Percentiles rank a stretch among this genome's conserved stretches.
phyloP scores from a whole-genome alignment of 1,140 invertebrate species.

The Lasaia peninsularis region DNA sequence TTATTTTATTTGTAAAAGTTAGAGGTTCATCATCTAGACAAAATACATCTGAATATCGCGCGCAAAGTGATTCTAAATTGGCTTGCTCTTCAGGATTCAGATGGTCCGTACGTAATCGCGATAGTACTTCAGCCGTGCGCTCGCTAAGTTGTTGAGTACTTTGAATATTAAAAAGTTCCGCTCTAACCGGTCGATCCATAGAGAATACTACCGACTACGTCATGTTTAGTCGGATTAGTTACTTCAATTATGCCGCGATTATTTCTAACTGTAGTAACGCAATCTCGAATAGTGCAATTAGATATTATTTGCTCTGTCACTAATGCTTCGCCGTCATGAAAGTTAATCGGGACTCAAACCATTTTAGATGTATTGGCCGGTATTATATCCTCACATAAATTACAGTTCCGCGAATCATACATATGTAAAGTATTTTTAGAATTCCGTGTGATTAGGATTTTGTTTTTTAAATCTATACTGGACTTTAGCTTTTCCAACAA shows the following conservation, averaged over 20 bases:
- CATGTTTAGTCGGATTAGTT: slow-evolving; percentile 17
- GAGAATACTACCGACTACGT: slow-evolving; percentile 24
- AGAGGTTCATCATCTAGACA: slow-evolving; percentile 23
- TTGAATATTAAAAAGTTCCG: slow-evolving; percentile 19
- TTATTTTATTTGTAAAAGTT: too few relatives aligned
- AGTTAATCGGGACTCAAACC: slow-evolving; percentile 20
- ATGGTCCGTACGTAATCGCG: slow-evolving; percentile 20
- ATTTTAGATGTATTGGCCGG: slow-evolving; percentile 17
- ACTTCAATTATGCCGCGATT: slow-evolving; percentile 15
- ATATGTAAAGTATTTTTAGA: background rate
- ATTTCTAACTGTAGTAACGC: slow-evolving; percentile 16
- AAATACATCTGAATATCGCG: slow-evolving; percentile 20
- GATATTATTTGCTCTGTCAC: slow-evolving; percentile 22
- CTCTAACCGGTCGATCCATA: slow-evolving; percentile 8
- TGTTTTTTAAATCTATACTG: slow-evolving; percentile 27
- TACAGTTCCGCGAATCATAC: background rate
- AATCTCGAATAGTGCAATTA: slow-evolving; percentile 26
- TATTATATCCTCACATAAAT: background rate
- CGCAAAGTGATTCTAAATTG: slow-evolving; percentile 12
- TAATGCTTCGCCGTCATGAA: slow-evolving; percentile 18
- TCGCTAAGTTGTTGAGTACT: slow-evolving; percentile 4
- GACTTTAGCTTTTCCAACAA: slow-evolving; percentile 18
- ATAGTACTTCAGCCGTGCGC: slow-evolving; percentile 14
- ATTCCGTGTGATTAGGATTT: background rate
- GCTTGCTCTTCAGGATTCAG: slow-evolving; percentile 19